Base-by-base conservation (phyloP, 2,888 invertebrate species). In the Villa cingulata region DNA sequence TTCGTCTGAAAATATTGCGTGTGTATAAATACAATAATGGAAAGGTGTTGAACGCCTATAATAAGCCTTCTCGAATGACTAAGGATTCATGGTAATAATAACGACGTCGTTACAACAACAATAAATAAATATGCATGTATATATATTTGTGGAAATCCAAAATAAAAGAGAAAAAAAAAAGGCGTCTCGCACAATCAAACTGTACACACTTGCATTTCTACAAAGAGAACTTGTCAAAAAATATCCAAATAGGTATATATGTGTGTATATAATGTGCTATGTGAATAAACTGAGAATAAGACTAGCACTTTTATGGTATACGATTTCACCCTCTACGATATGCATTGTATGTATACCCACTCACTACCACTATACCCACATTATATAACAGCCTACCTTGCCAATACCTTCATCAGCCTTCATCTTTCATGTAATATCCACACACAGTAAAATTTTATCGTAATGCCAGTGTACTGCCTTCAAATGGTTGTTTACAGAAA, bases 1-100 rank as follows among this genome's bases (percentile, higher is more conserved):
- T 51, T 49, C 45, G 51, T 51, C 51, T 51, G 51, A 48, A 51
- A 45, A 43, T 41, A 42, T 45, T 49, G 41, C 49, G 43, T 46
- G 37, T 41, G 37, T 46, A 29, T 17, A 41, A 41, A 23, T n/a
- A 32, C 3, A 1, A 32, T 12, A 32, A 32, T 32, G 6, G 29
- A 12, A 32, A 32, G 29, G 29, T 32, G 29, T 12, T 32, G 12
- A 9, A 32, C 29, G 29, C 29, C 29, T 29, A 32, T 32, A 32
- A 32, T 32, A 32, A 32, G 29, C 29, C 29, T 12, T 32, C 29
- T 32, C 29, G 29, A 12, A 32, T 32, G 12, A 32, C 12, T 32
- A 12, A 23, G 23, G 23, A 23, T 23, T 32, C 29, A 12, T 32
- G 29, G 12, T 32, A 32, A 12, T 32, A 32, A 12, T 32, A 14